Evolutionary conservation across 2,797 vertebrate species (phyloP).

Genomic region (Sebastes trivittatus): DNA sequence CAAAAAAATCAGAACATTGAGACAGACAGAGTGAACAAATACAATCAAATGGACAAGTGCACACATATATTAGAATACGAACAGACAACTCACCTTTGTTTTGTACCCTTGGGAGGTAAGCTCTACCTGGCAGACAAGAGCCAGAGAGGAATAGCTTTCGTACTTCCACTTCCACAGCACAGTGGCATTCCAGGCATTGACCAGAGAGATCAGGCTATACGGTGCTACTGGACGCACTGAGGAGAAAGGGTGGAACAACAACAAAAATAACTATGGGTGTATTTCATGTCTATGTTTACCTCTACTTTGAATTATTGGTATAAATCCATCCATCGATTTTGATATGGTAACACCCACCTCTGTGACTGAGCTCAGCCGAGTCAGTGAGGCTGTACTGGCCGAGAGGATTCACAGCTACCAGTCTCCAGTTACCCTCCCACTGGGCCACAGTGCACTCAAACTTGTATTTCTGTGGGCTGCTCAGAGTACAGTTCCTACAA

Average conservation of each 20-base stretch:
- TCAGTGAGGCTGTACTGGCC: conserved; percentile 73
- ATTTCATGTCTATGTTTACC: not conserved
- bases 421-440: conserved; percentile 77
- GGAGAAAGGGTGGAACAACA: not conserved
- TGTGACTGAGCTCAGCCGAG: conserved; percentile 70
- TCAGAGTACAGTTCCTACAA: conserved; percentile 55
- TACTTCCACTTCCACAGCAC: conserved; percentile 76
- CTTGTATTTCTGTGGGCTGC: not conserved
- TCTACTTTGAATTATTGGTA: not conserved
- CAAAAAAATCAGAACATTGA: not conserved
- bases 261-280: not conserved
- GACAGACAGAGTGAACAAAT: not conserved
- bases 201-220: not conserved
- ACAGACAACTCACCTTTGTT: conserved; percentile 61
- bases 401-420: conserved; percentile 76
- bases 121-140: conserved; percentile 77
- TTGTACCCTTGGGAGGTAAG: conserved; percentile 27
- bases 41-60: not conserved
- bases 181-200: conserved; percentile 69
- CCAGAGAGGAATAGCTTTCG: conserved; percentile 56
- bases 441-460: conserved; percentile 21
- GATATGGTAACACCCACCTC: conserved; percentile 62
- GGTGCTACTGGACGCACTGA: conserved; percentile 78
- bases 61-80: not conserved
- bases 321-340: not conserved